Percentiles rank a stretch among this genome's conserved stretches.
phyloP scores from a whole-genome alignment of 2,888 invertebrate species.

The Catocala nupta region DNA sequence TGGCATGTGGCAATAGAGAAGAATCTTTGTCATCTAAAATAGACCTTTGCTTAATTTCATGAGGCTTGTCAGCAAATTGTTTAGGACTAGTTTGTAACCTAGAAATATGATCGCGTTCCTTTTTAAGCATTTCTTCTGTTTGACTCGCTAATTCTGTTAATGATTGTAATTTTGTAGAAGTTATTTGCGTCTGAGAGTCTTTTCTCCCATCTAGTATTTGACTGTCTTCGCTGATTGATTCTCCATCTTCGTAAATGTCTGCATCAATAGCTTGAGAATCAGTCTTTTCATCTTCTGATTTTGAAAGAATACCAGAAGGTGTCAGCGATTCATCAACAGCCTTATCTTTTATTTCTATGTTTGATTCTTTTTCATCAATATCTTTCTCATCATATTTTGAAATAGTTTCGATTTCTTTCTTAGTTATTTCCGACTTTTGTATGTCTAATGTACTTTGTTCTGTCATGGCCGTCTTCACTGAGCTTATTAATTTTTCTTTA shows the following conservation, averaged over 20 bases:
- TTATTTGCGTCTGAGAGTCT: conserved; percentile 37
- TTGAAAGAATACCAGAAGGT: not conserved
- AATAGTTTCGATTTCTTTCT: conserved; percentile 54
- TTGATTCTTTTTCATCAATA: conserved; percentile 53
- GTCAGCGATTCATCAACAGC: not conserved
- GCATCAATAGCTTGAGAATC: conserved; percentile 25
- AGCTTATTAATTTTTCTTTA: too few relatives aligned
- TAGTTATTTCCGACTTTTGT: conserved; percentile 24
- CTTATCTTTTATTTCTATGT: not conserved
- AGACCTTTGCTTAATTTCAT: conserved; percentile 48
- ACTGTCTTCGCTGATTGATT: conserved; percentile 54
- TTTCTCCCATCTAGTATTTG: conserved; percentile 48
- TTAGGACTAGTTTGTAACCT: conserved; percentile 40
- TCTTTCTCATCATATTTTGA: conserved; percentile 56
- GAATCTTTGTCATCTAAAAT: conserved; percentile 35
- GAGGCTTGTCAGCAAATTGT: conserved; percentile 38
- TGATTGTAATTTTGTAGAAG: conserved; percentile 39
- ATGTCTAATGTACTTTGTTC: too few relatives aligned
- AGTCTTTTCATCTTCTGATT: conserved; percentile 11
- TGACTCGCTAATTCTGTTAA: conserved; percentile 50
- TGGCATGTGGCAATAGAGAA: conserved; percentile 61
- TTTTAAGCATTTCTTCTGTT: conserved; percentile 58
- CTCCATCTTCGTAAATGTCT: conserved; percentile 52
- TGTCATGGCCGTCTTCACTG: too few relatives aligned
- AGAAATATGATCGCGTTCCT: conserved; percentile 53